Evolutionary conservation across 2,113 vertebrate species (phyloP), one percentile per base, ranked within the genome.

Genomic region (Phyllopteryx taeniolatus): DNA sequence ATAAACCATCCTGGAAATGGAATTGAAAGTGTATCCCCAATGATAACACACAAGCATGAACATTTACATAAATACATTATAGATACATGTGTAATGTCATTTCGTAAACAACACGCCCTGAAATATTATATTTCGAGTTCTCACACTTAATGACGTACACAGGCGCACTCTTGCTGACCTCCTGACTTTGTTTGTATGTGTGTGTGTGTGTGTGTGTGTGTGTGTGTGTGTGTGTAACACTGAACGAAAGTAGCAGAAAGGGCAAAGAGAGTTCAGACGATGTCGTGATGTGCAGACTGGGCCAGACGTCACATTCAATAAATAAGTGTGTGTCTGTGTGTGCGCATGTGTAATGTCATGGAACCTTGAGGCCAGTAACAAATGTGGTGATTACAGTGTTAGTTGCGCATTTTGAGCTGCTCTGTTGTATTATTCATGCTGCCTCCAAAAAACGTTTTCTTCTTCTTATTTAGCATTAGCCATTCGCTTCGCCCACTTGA

Each of bases 291-390:
- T 82, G 78, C 76, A 81, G 51, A 78, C 65, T 54, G 76, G 78
- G 60, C 80, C 74, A 78, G 74, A 65, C 49, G 53, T 65, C 76
- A 46, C 70, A 75, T 85, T 83, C 77, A 60, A 81, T 83, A 84
- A 84, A 62, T 65, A 33, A 71, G 13, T 74, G 42, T 73, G 66
- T 68, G 49, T 56, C 59, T 70, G 67, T 70, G 49, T 65, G 49
- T 63, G 54, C 71, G 47, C 13, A 14, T 54, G 53, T 54, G 53
- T 54, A 22, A 27, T 22, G 2, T 56, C 11, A 19, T n/a, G 9
- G 20, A 31, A 31, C 31, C 56, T 5, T 7, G 56, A 59, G 27
- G 12, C 22, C 56, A 31, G 27, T 59, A 31, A 31, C 22, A 59
- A 59, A 59, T 27, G 22, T 59, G 56, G 8, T 31, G 14, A 13